A percentile compares a stretch with the other conserved stretches of the same genome.
These are phyloP conservation scores for Drosophila persimilis DNA, from an alignment of 1,140 invertebrate species.

Conservation along the genomic window DNA sequence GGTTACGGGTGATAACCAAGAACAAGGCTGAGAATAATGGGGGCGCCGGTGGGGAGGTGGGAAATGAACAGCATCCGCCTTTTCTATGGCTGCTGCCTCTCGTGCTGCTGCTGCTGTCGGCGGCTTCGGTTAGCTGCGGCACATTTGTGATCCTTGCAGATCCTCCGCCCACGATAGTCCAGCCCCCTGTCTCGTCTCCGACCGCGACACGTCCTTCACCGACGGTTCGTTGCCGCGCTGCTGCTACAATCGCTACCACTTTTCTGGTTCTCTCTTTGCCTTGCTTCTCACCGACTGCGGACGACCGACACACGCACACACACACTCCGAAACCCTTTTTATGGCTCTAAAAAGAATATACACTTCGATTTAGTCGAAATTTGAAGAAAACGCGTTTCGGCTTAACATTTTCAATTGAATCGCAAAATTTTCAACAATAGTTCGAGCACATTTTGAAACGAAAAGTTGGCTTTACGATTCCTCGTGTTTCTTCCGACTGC, in stretches of 20 bases:
- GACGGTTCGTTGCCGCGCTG: conserved; percentile 61
- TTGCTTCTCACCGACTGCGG: conserved; percentile 63
- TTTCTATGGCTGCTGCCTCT: too few species aligned
- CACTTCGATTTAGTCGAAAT: conserved; percentile 17
- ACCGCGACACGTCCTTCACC: conserved; percentile 58
- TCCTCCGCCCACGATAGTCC: conserved; percentile 29
- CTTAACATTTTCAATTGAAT: conserved; percentile 21
- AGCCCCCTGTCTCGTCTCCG: conserved; percentile 26
- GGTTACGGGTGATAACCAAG: conserved; percentile 5
- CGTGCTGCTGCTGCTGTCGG: neutral
- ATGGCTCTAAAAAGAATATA: conserved; percentile 11
- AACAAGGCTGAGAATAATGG: conserved; percentile 1
- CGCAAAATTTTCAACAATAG: conserved; percentile 14
- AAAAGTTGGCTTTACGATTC: conserved; percentile 56
- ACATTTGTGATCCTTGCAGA: conserved; percentile 51
- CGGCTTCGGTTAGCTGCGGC: conserved; percentile 40
- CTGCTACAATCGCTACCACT: conserved; percentile 18
- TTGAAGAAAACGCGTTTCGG: conserved; percentile 17
- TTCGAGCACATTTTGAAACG: conserved; percentile 41
- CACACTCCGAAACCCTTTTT: conserved; percentile 65
- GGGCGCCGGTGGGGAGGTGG: conserved; percentile 4
- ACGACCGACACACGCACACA: conserved; percentile 71
- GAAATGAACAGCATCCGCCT: conserved; percentile 25
- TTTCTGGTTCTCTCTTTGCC: conserved; percentile 42
- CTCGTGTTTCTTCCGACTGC: conserved; percentile 73